Evolutionary conservation across 2,113 vertebrate species (phyloP), one percentile per base, ranked within the genome.

Genomic region (Sialia sialis): DNA sequence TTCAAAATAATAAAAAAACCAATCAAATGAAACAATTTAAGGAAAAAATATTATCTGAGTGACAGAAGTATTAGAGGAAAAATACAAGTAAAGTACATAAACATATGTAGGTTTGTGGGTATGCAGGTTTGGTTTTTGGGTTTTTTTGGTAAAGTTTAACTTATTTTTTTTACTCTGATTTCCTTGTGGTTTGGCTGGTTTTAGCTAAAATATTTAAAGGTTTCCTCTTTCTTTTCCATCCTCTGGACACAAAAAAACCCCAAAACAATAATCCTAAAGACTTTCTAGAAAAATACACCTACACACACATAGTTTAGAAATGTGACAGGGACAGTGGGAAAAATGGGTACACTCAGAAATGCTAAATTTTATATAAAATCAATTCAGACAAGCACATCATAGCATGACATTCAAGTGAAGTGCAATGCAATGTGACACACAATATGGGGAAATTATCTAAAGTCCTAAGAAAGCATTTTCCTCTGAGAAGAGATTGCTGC

Each of bases 131-230:
- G 27, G 6, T 6, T 25, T 32, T 46, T 2, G 2, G 7, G 2
- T 18, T 62, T 80, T 88, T 86, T 84, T 18, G 16, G 43, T 32
- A 29, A 79, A 83, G 15, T 48, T 84, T 23, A 10, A 32, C 67
- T 83, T 52, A 41, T 66, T 94, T 34, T 89, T 91, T 67, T 69
- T 4, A 80, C 38, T 90, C 38, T 51, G 48, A 75, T 72, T 81
- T 87, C 84, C 18, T 70, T 13, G 39, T 48, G 36, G n/a, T 84
- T 88, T 89, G 36, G 11, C 51, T 70, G 9, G 8, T 80, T 86
- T 87, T 70, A 77, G 10, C n/a, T 30, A 56, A 82, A 81, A 64
- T 26, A 75, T 19, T 67, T 87, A 15, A 13, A 69, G 13, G 70
- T 56, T 74, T 74, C 7, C 21, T 34, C 19, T 74, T 66, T 38